Evolutionary conservation across 2,888 invertebrate genomes (phyloP), one percentile per base, ranked within the genome.

Genomic region (Caenorhabditis sp.): DNA sequence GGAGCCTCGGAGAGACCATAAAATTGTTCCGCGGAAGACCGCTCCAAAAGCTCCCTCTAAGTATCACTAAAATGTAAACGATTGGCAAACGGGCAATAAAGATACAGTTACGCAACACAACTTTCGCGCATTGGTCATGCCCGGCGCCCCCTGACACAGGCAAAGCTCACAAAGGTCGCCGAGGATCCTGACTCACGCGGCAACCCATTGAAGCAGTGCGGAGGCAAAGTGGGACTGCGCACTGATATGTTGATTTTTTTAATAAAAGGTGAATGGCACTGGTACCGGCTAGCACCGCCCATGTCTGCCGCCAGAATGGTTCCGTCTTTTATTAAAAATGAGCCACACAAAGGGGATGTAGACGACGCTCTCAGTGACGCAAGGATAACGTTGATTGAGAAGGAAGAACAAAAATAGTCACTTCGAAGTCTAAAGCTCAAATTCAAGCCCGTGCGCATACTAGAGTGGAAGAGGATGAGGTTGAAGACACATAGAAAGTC

Each of bases 91-190:
- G 50, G 43, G 53, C 59, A 52, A 59, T 53, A 59, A 53, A 48
- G 53, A 45, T 46, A 32, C 41, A 30, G 53, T 70, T 70, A 70
- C 59, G 70, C 59, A 59, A 59, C 70, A 70, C 53, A 70, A 70
- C 53, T 61, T 70, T 70, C 70, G 70, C 70, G 70, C 70, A 70
- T 70, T 70, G 43, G 70, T 70, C 70, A 70, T 70, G 70, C 45
- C 37, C 45, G 70, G 70, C 59, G 68, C 59, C 59, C 59, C 70
- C 70, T 53, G 53, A 52, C 70, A 70, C 58, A 22, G 66, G 50
- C 50, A 15, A 43, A 24, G 66, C 58, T 58, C 41, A 11, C 8
- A 50, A 70, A 70, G 70, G 70, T 70, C 59, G 50, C 20, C 13
- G 32, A 13, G 22, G 30, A 17, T 17, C n/a, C n/a, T 70, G 70